Percentiles rank a stretch among this genome's conserved stretches.
phyloP scores from a whole-genome alignment of 2,113 vertebrate genomes.

The Rhinopithecus roxellana region DNA sequence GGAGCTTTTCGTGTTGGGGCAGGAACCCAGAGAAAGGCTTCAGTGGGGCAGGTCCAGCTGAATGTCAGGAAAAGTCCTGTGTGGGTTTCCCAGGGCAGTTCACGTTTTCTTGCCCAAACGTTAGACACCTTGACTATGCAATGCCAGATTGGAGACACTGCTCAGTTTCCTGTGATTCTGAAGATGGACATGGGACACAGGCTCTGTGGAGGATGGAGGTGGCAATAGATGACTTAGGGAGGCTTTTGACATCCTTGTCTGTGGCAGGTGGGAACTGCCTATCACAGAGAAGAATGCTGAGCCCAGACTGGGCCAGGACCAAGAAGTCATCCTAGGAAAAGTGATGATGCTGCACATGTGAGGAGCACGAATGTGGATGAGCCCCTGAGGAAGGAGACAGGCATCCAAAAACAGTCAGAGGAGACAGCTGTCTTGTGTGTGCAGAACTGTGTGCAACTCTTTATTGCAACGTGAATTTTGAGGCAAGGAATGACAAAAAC shows the following conservation, averaged over 20 bases:
- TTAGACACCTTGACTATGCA: no score
- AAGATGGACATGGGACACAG: background rate
- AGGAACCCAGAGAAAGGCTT: background rate
- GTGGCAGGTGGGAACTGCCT: accelerated
- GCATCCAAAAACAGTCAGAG: no score
- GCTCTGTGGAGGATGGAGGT: no score
- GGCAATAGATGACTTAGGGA: accelerated
- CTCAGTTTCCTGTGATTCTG: accelerated
- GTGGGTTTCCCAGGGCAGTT: background rate
- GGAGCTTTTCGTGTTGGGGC: no score
- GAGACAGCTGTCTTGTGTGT: accelerated
- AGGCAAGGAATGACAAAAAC: background rate
- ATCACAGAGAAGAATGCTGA: accelerated
- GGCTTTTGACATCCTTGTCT: background rate
- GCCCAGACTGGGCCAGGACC: background rate
- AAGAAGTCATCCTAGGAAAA: background rate
- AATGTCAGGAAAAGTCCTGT: background rate
- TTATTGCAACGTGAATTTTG: background rate
- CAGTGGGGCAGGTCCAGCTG: background rate
- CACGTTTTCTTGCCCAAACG: background rate
- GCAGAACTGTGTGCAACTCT: accelerated
- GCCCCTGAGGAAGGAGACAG: no score
- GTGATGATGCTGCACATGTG: background rate
- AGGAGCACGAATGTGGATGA: accelerated
- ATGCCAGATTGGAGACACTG: background rate